Percentiles rank a stretch among this genome's conserved stretches.
Conservation (phyloP, 2,113 vertebrate genomes). For the Columba janthina region DNA sequence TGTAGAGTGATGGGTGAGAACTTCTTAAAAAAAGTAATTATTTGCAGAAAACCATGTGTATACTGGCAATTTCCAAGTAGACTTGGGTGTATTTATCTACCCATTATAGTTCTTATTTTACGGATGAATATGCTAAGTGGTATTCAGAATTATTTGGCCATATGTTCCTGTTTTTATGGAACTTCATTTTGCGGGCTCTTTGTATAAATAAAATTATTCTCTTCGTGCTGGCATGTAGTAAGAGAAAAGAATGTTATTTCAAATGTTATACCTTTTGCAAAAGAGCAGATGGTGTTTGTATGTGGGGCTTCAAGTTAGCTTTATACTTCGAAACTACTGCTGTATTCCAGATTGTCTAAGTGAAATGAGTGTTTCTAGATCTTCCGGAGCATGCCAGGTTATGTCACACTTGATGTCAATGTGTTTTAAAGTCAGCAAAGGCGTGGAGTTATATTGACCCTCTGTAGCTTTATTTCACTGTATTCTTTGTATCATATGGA, state of each 20-base stretch:
- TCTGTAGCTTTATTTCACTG: not conserved
- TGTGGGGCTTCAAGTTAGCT: conserved; percentile 23
- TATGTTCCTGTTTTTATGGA: conserved; percentile 66
- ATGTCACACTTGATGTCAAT: not conserved
- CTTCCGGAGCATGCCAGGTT: not conserved
- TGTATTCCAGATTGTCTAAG: not conserved
- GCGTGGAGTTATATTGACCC: not conserved
- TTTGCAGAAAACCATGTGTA: conserved; percentile 19
- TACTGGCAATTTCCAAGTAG: conserved; percentile 42
- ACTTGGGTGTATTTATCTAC: conserved; percentile 33
- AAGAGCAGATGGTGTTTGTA: conserved; percentile 62
- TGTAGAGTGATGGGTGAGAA: not conserved
- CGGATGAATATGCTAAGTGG: conserved; percentile 53
- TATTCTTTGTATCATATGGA: rapidly evolving
- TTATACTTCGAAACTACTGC: conserved; percentile 1
- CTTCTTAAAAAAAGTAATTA: not conserved
- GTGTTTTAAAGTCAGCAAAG: not conserved
- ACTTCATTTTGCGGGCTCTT: conserved; percentile 30
- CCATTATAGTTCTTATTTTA: conserved; percentile 48
- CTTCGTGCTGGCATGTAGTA: not conserved
- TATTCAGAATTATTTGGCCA: conserved; percentile 50
- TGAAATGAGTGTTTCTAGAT: not conserved
- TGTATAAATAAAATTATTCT: conserved; percentile 45
- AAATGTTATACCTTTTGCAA: conserved; percentile 33
- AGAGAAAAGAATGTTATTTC: conserved; percentile 25